Evolutionary conservation across 2,797 vertebrate genomes (phyloP).

Genomic region (Xenops minutus): DNA sequence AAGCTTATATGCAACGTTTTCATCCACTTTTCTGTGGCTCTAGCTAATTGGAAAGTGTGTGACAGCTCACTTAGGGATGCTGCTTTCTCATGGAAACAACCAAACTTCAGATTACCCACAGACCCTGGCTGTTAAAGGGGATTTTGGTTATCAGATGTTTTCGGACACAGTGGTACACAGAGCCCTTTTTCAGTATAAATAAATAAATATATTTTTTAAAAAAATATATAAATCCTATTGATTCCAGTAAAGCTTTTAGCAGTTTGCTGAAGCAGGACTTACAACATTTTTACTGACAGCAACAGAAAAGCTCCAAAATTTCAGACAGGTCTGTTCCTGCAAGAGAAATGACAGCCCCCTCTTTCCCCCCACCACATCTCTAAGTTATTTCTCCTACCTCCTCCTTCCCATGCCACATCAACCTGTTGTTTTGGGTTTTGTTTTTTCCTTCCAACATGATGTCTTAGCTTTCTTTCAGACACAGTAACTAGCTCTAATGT

Average conservation of each 20-base stretch:
- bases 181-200: neutral
- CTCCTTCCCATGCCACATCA: conserved; percentile 32
- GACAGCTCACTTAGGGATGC: neutral
- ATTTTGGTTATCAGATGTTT: neutral
- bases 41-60: neutral
- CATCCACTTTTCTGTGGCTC: neutral
- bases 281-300: neutral
- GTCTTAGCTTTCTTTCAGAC: conserved; percentile 70
- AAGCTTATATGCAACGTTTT: accelerated
- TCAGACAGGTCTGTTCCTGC: conserved; percentile 41
- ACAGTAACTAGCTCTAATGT: conserved; percentile 74
- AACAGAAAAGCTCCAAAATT: neutral
- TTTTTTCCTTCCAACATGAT: neutral
- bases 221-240: neutral
- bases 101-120: neutral
- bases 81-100: neutral
- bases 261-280: neutral
- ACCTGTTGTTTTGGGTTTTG: neutral
- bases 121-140: neutral
- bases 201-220: too few species aligned
- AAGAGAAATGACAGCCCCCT: neutral
- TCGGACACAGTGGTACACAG: neutral
- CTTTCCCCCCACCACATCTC: neutral
- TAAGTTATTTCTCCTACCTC: neutral
- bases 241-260: neutral